phyloP scores from a whole-genome alignment of 92 coral and sea anemone genomes.

The Virgularia gustaviana region DNA sequence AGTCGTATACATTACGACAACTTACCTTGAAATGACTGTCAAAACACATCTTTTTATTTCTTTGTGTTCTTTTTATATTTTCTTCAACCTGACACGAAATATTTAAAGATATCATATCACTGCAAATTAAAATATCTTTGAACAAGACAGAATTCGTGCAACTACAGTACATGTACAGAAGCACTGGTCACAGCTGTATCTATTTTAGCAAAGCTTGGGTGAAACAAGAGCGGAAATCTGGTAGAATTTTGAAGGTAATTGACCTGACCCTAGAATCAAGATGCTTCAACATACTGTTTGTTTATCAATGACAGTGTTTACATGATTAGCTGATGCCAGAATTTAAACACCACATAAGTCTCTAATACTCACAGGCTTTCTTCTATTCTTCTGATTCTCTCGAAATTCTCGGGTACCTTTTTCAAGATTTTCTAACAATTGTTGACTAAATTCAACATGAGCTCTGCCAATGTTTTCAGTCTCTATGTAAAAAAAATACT shows the following conservation, averaged over 20 bases:
- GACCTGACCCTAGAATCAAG: too few relatives aligned
- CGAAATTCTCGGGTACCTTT: slow-evolving; percentile 67
- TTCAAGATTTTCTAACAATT: slow-evolving; percentile 74
- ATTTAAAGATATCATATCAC: too few relatives aligned
- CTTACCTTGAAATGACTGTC: slow-evolving; percentile 61
- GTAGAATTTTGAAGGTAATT: too few relatives aligned
- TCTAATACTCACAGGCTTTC: slow-evolving; percentile 65
- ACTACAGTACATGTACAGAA: too few relatives aligned
- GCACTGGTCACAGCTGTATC: too few relatives aligned
- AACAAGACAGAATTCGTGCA: too few relatives aligned
- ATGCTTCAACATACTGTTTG: too few relatives aligned
- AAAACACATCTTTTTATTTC: slow-evolving; percentile 64
- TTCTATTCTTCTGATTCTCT: slow-evolving; percentile 70
- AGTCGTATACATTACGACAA: not conserved
- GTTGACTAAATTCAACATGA: slow-evolving; percentile 72
- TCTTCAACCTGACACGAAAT: slow-evolving; percentile 68
- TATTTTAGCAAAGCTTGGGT: not conserved
- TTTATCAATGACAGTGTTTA: too few relatives aligned
- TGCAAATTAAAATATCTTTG: too few relatives aligned
- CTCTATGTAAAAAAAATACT: slow-evolving; percentile 59
- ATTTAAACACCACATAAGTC: not conserved
- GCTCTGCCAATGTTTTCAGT: slow-evolving; percentile 89
- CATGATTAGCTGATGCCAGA: too few relatives aligned
- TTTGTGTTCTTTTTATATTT: slow-evolving; percentile 74
- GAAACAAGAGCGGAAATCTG: too few relatives aligned